phyloP scores from a whole-genome alignment of 2,888 invertebrate genomes.

The Creontiades dilutus region DNA sequence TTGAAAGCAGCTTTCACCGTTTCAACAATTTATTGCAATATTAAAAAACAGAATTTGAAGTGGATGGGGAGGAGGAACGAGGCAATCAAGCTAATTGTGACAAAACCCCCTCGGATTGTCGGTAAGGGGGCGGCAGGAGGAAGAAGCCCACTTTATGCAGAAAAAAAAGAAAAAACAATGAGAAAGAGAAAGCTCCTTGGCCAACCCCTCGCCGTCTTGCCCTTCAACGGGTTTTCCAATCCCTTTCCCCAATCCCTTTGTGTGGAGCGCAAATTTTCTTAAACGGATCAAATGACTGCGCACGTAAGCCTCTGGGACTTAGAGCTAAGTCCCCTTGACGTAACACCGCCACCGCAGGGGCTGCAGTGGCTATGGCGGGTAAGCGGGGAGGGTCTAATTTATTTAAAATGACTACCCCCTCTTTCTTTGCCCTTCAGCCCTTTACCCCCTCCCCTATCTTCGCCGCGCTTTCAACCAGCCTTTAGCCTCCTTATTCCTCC shows the following conservation, averaged over 20 bases:
- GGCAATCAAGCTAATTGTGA: constrained; percentile 69
- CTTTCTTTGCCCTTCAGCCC: not conserved
- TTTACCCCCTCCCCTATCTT: constrained; percentile 3
- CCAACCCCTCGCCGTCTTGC: constrained; percentile 5
- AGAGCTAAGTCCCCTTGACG: constrained; percentile 73
- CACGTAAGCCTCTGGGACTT: constrained; percentile 74
- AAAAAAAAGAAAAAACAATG: constrained; percentile 38
- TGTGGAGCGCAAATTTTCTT: constrained; percentile 76
- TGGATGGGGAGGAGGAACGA: constrained; percentile 2
- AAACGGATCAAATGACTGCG: constrained; percentile 75
- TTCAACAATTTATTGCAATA: too few species aligned
- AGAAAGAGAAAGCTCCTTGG: constrained; percentile 34
- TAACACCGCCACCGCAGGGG: constrained; percentile 71
- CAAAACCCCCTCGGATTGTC: constrained; percentile 24
- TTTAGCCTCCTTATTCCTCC: not conserved
- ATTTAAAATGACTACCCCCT: constrained; percentile 71
- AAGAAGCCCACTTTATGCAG: constrained; percentile 61
- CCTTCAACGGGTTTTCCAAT: constrained; percentile 69
- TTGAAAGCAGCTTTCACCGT: too few species aligned
- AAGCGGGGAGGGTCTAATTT: constrained; percentile 65
- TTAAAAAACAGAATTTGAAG: not conserved
- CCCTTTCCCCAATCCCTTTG: constrained; percentile 73
- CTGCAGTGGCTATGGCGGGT: constrained; percentile 11
- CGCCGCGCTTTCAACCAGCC: not conserved
- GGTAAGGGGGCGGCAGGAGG: constrained; percentile 12